Percentiles rank a stretch among this genome's conserved stretches.
Evolutionary conservation across 2,113 vertebrate species (phyloP).

Genomic region (Dicrurus megarhynchus): DNA sequence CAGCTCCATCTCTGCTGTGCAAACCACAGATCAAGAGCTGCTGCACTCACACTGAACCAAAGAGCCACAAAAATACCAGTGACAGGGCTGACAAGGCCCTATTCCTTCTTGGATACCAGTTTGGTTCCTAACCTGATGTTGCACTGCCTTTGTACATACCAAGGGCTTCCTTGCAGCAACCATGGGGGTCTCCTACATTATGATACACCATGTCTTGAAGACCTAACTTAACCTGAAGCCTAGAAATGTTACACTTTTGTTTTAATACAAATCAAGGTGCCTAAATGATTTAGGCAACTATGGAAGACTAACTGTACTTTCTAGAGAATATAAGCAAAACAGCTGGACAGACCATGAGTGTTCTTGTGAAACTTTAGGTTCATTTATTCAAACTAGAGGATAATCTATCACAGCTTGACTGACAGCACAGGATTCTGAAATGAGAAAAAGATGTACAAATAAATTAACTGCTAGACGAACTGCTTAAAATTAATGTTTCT

Average conservation of each 20-base stretch:
- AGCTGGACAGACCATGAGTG: neutral
- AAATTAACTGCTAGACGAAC: neutral
- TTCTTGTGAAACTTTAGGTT: neutral
- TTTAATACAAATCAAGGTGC: neutral
- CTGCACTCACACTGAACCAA: neutral
- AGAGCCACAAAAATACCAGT: neutral
- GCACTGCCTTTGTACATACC: neutral
- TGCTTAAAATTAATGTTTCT: neutral
- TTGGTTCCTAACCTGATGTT: neutral
- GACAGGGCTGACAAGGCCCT: neutral
- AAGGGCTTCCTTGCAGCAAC: neutral
- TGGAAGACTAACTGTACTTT: neutral
- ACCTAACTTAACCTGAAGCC: neutral
- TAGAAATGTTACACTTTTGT: neutral
- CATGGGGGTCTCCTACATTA: neutral
- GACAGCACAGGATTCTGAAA: conserved; percentile 2
- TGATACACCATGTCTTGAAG: neutral
- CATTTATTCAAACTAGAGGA: neutral
- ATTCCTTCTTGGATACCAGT: neutral
- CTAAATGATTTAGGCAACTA: neutral
- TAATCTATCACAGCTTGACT: neutral
- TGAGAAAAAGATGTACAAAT: neutral
- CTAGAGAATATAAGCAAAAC: neutral
- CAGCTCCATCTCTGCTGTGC: neutral
- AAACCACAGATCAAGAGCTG: neutral